A percentile compares a stretch with the other conserved stretches of the same genome.
Conservation (phyloP, 1,140 invertebrate species). For the Forficula auricularia region DNA sequence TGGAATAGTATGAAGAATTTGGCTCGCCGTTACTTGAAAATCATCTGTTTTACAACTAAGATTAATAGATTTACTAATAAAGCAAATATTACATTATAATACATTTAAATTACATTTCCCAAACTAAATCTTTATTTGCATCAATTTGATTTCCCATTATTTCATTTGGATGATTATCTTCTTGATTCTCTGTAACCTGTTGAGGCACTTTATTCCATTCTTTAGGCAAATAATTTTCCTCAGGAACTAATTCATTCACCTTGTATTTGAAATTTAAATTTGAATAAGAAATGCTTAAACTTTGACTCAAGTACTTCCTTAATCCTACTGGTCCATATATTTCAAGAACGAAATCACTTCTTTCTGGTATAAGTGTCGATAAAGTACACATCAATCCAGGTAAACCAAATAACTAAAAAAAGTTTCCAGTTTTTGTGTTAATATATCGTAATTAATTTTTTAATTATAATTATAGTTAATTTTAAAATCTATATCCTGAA, state of each 20-base stretch:
- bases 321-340: constrained; percentile 29
- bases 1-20: constrained; percentile 26
- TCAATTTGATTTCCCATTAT: constrained; percentile 15
- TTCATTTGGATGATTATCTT: constrained; percentile 22
- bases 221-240: constrained; percentile 20
- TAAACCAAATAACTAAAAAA: constrained; percentile 27
- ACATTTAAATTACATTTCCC: constrained; percentile 20
- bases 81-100: too few relatives aligned
- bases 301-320: constrained; percentile 21
- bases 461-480: too few relatives aligned
- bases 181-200: constrained; percentile 7
- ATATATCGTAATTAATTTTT: too few relatives aligned
- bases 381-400: constrained; percentile 30
- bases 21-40: constrained; percentile 23
- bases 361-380: constrained; percentile 12
- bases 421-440: too few relatives aligned
- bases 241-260: constrained; percentile 24
- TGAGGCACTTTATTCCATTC: constrained; percentile 14
- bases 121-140: constrained; percentile 14
- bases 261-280: constrained; percentile 22
- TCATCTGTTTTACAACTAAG: constrained; percentile 6
- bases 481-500: too few relatives aligned
- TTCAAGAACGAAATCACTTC: constrained; percentile 19
- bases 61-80: too few relatives aligned
- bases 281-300: constrained; percentile 22